A percentile compares a stretch with the other conserved stretches of the same genome.
Evolutionary conservation across 2,888 invertebrate species (phyloP).

Genomic region (Temnothorax ravouxi): DNA sequence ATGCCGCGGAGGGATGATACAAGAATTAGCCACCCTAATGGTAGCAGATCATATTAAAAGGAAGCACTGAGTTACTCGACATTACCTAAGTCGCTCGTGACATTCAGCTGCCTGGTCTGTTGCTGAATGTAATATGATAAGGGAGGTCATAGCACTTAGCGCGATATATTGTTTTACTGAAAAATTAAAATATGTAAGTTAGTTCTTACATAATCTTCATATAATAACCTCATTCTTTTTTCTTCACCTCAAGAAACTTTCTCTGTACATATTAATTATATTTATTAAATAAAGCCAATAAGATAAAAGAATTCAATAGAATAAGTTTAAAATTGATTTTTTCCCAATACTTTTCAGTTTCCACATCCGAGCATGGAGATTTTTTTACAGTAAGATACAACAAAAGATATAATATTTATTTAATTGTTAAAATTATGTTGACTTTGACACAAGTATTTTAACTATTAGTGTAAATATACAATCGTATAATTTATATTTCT

Average conservation of each 20-base stretch:
- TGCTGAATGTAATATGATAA: conserved; percentile 34
- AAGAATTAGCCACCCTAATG: conserved; percentile 72
- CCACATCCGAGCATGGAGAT: not conserved
- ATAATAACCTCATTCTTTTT: not conserved
- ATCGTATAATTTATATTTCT: not conserved
- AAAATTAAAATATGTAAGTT: not conserved
- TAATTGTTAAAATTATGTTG: conserved; percentile 8
- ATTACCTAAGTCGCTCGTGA: conserved; percentile 54
- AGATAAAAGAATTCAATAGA: too few species aligned
- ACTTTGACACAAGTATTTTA: not conserved
- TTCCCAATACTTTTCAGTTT: not conserved
- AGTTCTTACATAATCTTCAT: not conserved
- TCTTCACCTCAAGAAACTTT: not conserved
- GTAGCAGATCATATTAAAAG: conserved; percentile 60
- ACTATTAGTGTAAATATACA: not conserved
- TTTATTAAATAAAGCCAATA: not conserved
- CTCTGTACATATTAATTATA: not conserved
- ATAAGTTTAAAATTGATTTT: not conserved
- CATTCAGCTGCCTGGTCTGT: conserved; percentile 21
- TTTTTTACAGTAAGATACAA: not conserved
- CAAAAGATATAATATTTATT: not conserved
- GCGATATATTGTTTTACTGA: not conserved
- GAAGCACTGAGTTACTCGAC: conserved; percentile 54
- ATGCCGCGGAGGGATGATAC: conserved; percentile 63
- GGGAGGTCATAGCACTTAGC: not conserved